Evolutionary conservation across 2,888 invertebrate species (phyloP), one percentile per base, ranked within the genome.

Genomic region (Cheiracanthium punctorium): DNA sequence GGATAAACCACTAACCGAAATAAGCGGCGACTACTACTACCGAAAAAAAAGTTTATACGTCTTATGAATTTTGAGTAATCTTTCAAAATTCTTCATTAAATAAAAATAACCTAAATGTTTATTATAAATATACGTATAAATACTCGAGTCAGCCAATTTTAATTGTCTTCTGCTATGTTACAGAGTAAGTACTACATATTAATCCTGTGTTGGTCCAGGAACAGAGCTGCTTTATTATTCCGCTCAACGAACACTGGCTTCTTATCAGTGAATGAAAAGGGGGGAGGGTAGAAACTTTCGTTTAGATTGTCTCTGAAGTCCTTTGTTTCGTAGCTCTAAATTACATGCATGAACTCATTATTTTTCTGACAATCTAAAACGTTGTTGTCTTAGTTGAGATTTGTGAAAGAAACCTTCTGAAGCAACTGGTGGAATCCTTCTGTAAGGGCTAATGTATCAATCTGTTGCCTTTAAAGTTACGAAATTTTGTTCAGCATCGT

Each of bases 291-390:
- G n/a, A 2, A 58, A 58, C 24, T 58, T 58, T 58, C 24, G 24
- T 24, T 58, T 24, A 17, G 20, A 58, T 58, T 24, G 58, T 58
- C 24, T n/a, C 17, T 58, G 1, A 1, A 24, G 12, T 58, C 58
- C 58, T 58, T 58, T 58, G 58, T 58, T 58, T 58, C 58, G n/a
- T 20, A n/a, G 24, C 58, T 58, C 58, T 17, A 58, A 58, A 58
- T 58, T n/a, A 58, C 58, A 24, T 69, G 32, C 33, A 69, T 29
- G 69, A 69, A 33, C 29, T 69, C 69, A 33, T 69, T 69, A 69
- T 37, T 33, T 69, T 33, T 37, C n/a, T 69, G 37, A 69, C 69
- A 69, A 20, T 69, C 69, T 2, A n/a, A n/a, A n/a, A n/a, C 12
- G 30, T 67, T 14, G 32, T 30, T 69, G 30, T 67, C 37, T 69